Percentiles rank a stretch among this genome's conserved stretches.
Conservation (phyloP, 1,140 invertebrate species). For the Centruroides sculpturatus region DNA sequence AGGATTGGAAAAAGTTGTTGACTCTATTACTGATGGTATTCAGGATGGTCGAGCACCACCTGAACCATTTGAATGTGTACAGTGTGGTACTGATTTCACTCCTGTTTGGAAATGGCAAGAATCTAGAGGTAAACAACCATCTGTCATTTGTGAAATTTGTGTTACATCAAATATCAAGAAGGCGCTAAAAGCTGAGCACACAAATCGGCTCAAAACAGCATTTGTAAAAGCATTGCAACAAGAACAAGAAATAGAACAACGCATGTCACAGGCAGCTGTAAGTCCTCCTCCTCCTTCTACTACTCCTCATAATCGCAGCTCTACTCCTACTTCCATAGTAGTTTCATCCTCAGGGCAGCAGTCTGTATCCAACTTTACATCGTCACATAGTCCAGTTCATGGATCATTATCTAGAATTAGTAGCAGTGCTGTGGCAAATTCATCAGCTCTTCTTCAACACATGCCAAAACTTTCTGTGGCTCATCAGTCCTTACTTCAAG, state of each 20-base stretch:
- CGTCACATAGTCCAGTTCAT: too few relatives aligned
- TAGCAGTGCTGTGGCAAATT: too few relatives aligned
- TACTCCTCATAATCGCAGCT: not conserved
- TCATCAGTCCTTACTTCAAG: conserved; percentile 23
- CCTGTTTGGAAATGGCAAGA: conserved; percentile 95
- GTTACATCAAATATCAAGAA: conserved; percentile 97
- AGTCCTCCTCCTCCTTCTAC: conserved; percentile 3
- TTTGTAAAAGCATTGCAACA: conserved; percentile 95
- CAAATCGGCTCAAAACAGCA: conserved; percentile 88
- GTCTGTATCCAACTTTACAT: too few relatives aligned
- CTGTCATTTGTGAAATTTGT: conserved; percentile 89
- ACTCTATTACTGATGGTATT: conserved; percentile 59
- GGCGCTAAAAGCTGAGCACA: conserved; percentile 92
- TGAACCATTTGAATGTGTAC: conserved; percentile 77
- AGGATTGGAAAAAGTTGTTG: conserved; percentile 91
- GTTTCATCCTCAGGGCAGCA: too few relatives aligned
- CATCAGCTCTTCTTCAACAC: too few relatives aligned
- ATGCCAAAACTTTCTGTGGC: conserved; percentile 4
- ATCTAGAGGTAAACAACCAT: conserved; percentile 33
- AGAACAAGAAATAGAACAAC: conserved; percentile 95
- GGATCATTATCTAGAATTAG: too few relatives aligned
- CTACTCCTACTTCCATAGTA: too few relatives aligned
- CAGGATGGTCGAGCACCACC: conserved; percentile 30
- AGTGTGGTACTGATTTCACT: conserved; percentile 95
- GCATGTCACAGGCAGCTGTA: conserved; percentile 42